Percentiles rank a stretch among this genome's conserved stretches.
Conservation (phyloP, 2,113 vertebrate species). For the Menidia beryllina region DNA sequence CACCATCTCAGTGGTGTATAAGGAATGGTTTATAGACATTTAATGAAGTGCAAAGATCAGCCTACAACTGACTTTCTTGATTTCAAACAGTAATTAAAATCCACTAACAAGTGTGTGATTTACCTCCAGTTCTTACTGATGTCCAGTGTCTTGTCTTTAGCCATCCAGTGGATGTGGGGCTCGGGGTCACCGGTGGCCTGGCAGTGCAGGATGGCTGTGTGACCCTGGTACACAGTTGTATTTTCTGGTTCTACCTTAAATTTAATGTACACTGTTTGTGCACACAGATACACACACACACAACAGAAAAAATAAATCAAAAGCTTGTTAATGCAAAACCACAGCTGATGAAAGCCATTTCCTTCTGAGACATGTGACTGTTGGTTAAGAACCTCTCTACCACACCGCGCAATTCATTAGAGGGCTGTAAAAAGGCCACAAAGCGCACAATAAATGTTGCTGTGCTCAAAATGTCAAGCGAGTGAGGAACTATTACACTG, state of each 20-base stretch:
- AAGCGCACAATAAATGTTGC: constrained; percentile 43
- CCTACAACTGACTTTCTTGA: neutral
- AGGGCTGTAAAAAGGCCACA: constrained; percentile 34
- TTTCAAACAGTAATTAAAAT: neutral
- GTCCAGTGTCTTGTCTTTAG: constrained; percentile 91
- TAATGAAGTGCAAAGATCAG: neutral
- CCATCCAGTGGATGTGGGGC: constrained; percentile 94
- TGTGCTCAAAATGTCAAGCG: constrained; percentile 30
- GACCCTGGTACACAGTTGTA: constrained; percentile 94
- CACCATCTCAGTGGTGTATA: too few relatives aligned
- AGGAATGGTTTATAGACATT: too few relatives aligned
- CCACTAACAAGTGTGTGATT: neutral
- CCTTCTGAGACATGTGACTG: constrained; percentile 5
- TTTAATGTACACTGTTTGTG: constrained; percentile 86
- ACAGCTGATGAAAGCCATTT: constrained; percentile 1
- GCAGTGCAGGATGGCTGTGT: constrained; percentile 94
- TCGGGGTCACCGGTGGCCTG: constrained; percentile 92
- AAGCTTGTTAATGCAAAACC: constrained; percentile 22
- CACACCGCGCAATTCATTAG: constrained; percentile 41
- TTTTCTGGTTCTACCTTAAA: constrained; percentile 93
- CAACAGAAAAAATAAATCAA: constrained; percentile 5
- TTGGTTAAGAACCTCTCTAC: constrained; percentile 36
- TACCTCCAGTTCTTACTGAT: constrained; percentile 85
- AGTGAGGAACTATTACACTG: constrained; percentile 23
- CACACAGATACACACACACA: neutral